phyloP scores from a whole-genome alignment of 1,140 invertebrate species.

The Temnothorax nylanderi region DNA sequence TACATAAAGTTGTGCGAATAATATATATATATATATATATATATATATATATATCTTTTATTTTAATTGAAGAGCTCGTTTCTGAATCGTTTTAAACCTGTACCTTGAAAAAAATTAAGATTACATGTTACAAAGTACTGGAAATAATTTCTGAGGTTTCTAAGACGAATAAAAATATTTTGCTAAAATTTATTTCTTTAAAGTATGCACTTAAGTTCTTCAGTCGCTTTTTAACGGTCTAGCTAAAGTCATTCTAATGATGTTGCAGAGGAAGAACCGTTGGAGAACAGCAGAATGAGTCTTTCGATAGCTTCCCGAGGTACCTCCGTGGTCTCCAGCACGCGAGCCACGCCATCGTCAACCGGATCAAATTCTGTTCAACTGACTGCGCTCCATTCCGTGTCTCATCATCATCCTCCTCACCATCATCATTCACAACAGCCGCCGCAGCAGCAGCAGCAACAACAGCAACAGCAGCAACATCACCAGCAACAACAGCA shows the following conservation, averaged over 20 bases:
- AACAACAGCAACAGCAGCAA: constrained; percentile 44
- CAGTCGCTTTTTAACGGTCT: background rate
- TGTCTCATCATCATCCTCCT: constrained; percentile 66
- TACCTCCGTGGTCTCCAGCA: constrained; percentile 79
- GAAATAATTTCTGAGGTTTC: background rate
- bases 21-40: no score
- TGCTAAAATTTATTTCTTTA: constrained; percentile 1
- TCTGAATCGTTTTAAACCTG: background rate
- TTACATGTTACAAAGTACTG: background rate
- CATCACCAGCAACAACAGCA: constrained; percentile 67
- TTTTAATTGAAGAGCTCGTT: background rate
- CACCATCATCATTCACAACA: constrained; percentile 67
- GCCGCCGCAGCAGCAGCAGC: constrained; percentile 51
- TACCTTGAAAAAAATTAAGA: background rate
- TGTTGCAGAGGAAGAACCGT: constrained; percentile 83
- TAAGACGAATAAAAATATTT: background rate
- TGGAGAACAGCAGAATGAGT: constrained; percentile 80
- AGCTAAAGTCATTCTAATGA: constrained; percentile 28
- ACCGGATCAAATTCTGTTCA: constrained; percentile 73
- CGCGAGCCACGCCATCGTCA: constrained; percentile 75
- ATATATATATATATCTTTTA: background rate
- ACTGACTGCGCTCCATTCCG: constrained; percentile 70
- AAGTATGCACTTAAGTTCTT: background rate
- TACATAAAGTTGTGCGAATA: no score
- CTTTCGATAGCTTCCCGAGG: constrained; percentile 70